Percentiles rank a stretch among this genome's conserved stretches.
phyloP scores from a whole-genome alignment of 2,113 vertebrate genomes.

The Thamnaconus septentrionalis region DNA sequence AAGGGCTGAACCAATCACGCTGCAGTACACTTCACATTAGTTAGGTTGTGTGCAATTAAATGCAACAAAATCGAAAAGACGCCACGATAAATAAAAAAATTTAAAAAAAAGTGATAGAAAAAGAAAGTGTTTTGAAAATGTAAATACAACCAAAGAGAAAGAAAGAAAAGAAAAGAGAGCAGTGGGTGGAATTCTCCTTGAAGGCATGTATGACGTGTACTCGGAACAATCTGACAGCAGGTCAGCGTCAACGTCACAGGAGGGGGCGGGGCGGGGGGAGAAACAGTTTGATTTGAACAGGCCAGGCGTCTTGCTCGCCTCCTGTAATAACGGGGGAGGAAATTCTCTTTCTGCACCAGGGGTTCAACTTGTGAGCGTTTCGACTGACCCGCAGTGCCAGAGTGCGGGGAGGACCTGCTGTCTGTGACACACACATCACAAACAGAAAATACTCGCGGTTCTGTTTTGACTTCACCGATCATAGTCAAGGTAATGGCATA shows the following conservation, averaged over 20 bases:
- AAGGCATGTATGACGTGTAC: conserved; percentile 27
- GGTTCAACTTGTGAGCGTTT: not conserved
- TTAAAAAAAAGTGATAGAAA: not conserved
- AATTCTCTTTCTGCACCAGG: not conserved
- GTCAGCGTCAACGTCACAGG: conserved; percentile 16
- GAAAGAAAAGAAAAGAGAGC: not conserved
- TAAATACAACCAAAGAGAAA: not conserved
- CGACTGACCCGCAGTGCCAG: conserved; percentile 9
- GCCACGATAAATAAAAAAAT: not conserved
- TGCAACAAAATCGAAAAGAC: not conserved
- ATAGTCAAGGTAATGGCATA: conserved; percentile 50
- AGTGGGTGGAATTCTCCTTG: conserved; percentile 28
- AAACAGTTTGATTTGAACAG: too few species aligned
- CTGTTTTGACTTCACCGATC: conserved; percentile 43
- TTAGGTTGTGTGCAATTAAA: not conserved
- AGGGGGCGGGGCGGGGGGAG: too few species aligned
- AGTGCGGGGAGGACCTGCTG: conserved; percentile 8
- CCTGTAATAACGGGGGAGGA: not conserved
- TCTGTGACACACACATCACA: conserved; percentile 24
- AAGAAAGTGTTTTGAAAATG: not conserved
- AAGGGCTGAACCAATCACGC: too few species aligned
- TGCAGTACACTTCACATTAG: not conserved
- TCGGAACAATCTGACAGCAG: conserved; percentile 48
- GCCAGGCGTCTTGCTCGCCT: too few species aligned
- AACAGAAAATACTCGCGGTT: conserved; percentile 36